Evolutionary conservation across 1,140 invertebrate genomes (phyloP).

Genomic region (Cotesia vestalis): DNA sequence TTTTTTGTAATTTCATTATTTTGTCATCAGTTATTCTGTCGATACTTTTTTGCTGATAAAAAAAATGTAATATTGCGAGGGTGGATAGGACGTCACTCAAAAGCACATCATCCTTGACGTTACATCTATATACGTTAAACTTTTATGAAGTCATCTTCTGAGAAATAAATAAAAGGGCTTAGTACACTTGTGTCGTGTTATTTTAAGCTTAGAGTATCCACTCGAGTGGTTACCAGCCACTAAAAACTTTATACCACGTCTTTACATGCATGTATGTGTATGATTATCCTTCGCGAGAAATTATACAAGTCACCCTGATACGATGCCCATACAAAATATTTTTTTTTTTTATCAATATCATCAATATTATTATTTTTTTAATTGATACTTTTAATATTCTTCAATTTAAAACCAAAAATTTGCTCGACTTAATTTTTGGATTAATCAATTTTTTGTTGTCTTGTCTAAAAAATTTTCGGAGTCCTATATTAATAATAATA

Average conservation of each 20-base stretch:
- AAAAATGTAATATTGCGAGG: constrained; percentile 34
- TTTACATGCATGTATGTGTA: constrained; percentile 20
- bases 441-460: no score
- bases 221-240: constrained; percentile 50
- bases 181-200: constrained; percentile 53
- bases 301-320: constrained; percentile 27
- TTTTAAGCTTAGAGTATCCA: constrained; percentile 53
- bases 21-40: neutral
- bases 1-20: neutral
- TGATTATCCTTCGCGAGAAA: constrained; percentile 31
- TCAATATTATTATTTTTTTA: neutral
- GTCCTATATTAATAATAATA: no score
- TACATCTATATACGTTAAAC: constrained; percentile 47
- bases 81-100: constrained; percentile 34
- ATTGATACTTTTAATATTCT: neutral
- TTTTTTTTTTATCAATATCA: neutral
- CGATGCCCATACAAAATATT: neutral
- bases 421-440: no score
- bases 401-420: neutral
- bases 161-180: constrained; percentile 56
- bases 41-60: no score
- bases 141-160: constrained; percentile 63
- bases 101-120: constrained; percentile 46
- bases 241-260: constrained; percentile 41
- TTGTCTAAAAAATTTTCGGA: no score